Evolutionary conservation across 35 echinoderm and acorn worm species (phyloP).

Genomic region (Ptychodera flava): DNA sequence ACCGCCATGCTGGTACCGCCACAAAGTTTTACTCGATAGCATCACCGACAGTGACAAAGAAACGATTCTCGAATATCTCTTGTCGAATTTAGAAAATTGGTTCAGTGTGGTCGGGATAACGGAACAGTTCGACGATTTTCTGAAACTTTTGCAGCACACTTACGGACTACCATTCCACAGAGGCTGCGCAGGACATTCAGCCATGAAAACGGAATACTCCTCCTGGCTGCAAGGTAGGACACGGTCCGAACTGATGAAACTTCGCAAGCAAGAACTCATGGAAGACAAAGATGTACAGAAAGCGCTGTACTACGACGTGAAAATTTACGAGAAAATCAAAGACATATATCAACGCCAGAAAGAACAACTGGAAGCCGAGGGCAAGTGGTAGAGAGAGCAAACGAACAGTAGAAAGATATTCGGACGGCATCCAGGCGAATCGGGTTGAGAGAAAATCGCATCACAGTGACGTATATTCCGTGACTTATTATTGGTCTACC

Average conservation of each 20-base stretch:
- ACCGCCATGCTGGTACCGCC: not conserved
- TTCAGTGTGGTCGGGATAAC: constrained; percentile 42
- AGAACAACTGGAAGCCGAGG: not conserved
- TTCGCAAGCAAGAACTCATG: not conserved
- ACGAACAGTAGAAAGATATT: too few species aligned
- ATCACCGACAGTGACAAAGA: constrained; percentile 8
- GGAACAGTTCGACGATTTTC: constrained; percentile 28
- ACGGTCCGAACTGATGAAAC: not conserved
- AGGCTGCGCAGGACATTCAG: not conserved
- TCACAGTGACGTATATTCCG: too few species aligned
- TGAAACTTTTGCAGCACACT: constrained; percentile 28
- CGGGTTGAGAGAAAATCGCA: too few species aligned
- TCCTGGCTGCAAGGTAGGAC: not conserved
- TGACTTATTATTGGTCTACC: too few species aligned
- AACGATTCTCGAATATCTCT: constrained; percentile 10
- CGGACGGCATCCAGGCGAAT: too few species aligned
- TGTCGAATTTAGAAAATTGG: constrained; percentile 30
- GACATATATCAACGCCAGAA: constrained; percentile 52
- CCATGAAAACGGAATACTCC: not conserved
- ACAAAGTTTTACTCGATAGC: not conserved
- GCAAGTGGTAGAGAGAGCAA: not conserved
- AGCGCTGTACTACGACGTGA: constrained; percentile 46
- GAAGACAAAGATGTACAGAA: constrained; percentile 28
- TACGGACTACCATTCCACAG: constrained; percentile 31
- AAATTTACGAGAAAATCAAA: constrained; percentile 47